Evolutionary conservation across 1,140 invertebrate genomes (phyloP).

Genomic region (Ceratina japonica): DNA sequence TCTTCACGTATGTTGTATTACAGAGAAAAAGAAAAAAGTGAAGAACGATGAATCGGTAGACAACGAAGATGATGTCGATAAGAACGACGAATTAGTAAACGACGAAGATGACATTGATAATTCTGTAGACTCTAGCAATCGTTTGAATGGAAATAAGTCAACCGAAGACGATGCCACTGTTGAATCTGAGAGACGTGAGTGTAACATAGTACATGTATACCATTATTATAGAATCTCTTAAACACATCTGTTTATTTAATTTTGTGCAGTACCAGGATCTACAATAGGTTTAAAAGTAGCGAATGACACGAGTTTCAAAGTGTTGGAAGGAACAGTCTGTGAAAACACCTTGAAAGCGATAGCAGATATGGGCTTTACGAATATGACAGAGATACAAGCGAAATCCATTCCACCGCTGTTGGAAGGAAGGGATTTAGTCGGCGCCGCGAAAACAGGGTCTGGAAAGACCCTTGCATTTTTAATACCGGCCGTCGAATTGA

Average conservation of each 20-base stretch:
- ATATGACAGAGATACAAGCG: constrained; percentile 98
- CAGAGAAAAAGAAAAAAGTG: constrained; percentile 27
- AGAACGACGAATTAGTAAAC: not conserved
- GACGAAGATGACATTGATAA: constrained; percentile 10
- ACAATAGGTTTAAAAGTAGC: constrained; percentile 82
- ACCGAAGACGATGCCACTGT: constrained; percentile 33
- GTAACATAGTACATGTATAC: constrained; percentile 2
- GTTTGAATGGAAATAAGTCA: constrained; percentile 33
- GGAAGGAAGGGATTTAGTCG: constrained; percentile 97
- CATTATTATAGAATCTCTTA: not conserved
- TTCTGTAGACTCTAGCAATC: not conserved
- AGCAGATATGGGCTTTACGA: constrained; percentile 96
- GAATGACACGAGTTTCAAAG: constrained; percentile 82
- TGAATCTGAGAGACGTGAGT: constrained; percentile 49
- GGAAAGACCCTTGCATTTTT: constrained; percentile 99
- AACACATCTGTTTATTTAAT: constrained; percentile 11
- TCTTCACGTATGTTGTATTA: not conserved
- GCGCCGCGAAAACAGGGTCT: constrained; percentile 97
- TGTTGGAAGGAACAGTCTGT: constrained; percentile 84
- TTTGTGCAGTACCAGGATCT: constrained; percentile 83
- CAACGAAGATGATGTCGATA: too few relatives aligned
- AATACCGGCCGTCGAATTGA: constrained; percentile 96
- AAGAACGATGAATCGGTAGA: constrained; percentile 20
- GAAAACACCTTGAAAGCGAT: constrained; percentile 93
- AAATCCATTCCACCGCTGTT: constrained; percentile 94